Evolutionary conservation across 2,113 vertebrate species (phyloP).

Genomic region (Channa maculata): DNA sequence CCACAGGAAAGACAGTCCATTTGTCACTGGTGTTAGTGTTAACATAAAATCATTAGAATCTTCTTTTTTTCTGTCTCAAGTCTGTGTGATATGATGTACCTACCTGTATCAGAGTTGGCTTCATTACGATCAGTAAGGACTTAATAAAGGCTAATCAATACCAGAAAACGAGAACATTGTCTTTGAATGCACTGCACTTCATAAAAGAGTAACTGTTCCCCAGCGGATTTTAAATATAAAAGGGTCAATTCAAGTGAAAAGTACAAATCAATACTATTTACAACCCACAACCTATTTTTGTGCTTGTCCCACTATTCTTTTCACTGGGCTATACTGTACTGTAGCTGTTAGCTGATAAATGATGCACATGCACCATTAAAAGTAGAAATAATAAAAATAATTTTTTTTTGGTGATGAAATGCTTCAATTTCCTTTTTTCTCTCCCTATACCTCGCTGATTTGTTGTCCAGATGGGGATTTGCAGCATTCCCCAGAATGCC

Average conservation of each 20-base stretch:
- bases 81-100: no score
- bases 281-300: slow-evolving; percentile 20
- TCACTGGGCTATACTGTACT: background rate
- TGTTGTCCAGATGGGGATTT: background rate
- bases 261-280: slow-evolving; percentile 46
- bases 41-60: no score
- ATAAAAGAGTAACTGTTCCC: background rate
- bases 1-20: no score
- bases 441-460: background rate
- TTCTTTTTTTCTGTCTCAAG: no score
- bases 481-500: slow-evolving; percentile 10
- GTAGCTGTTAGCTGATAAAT: slow-evolving; percentile 14
- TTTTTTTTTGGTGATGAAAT: slow-evolving; percentile 53
- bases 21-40: no score
- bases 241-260: slow-evolving; percentile 14
- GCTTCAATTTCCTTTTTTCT: slow-evolving; percentile 21
- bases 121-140: background rate
- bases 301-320: slow-evolving; percentile 1
- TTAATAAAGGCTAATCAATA: slow-evolving; percentile 28
- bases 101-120: background rate
- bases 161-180: no score
- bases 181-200: slow-evolving; percentile 3
- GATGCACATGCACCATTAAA: slow-evolving; percentile 32
- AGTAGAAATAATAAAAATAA: no score
- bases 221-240: slow-evolving; percentile 20